phyloP scores from a whole-genome alignment of 2,888 invertebrate genomes.

The Eupithecia vulgata region DNA sequence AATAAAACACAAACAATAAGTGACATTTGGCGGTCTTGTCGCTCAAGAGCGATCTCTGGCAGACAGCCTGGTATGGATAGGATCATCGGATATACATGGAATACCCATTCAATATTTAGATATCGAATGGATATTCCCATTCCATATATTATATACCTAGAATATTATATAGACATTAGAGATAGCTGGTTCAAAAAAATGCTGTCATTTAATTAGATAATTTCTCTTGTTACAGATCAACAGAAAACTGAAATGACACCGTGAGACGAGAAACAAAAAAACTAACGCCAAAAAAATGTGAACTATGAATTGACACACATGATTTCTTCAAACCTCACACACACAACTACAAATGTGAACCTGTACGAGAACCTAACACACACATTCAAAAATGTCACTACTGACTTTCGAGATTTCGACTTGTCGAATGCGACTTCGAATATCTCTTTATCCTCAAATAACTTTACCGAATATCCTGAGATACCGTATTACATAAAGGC shows the following conservation, averaged over 20 bases:
- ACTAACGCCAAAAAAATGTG: conserved; percentile 61
- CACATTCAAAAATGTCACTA: conserved; percentile 45
- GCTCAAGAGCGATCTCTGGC: too few species aligned
- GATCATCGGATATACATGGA: too few species aligned
- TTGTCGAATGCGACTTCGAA: conserved; percentile 44
- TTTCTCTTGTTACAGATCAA: conserved; percentile 56
- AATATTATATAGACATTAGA: too few species aligned
- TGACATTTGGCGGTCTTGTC: too few species aligned
- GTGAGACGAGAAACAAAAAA: conserved; percentile 29
- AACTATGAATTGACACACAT: conserved; percentile 72
- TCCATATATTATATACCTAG: too few species aligned
- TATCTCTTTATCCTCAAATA: conserved; percentile 54
- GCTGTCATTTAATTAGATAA: neutral
- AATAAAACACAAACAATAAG: too few species aligned
- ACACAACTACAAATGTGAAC: conserved; percentile 62
- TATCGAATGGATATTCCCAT: too few species aligned
- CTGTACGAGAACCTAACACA: conserved; percentile 52
- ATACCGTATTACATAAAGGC: conserved; percentile 94
- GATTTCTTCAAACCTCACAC: conserved; percentile 77
- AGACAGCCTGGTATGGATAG: too few species aligned
- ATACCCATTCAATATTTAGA: too few species aligned
- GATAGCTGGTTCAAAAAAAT: neutral
- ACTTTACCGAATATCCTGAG: conserved; percentile 80
- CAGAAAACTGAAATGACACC: conserved; percentile 42
- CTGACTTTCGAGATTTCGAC: conserved; percentile 47